phyloP scores from a whole-genome alignment of 2,888 invertebrate species.

The Diadegma fenestrale region DNA sequence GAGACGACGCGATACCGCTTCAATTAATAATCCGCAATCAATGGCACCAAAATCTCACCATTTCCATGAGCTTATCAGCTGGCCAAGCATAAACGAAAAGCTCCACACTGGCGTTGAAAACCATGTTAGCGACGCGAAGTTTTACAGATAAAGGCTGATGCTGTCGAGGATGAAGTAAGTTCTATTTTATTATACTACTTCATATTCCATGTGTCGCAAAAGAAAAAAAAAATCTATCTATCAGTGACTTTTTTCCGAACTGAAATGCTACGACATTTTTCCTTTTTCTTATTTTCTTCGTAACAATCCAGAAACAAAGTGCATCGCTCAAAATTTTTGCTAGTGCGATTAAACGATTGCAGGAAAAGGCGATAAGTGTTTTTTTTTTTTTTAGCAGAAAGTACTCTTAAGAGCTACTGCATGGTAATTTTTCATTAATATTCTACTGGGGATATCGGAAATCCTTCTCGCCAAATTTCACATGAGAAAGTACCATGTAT shows the following conservation, averaged over 20 bases:
- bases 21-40: not conserved
- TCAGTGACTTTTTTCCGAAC: not conserved
- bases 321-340: too few species aligned
- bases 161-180: slow-evolving; percentile 61
- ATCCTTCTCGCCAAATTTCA: too few species aligned
- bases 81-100: slow-evolving; percentile 77
- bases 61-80: slow-evolving; percentile 75
- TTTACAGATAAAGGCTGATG: slow-evolving; percentile 71
- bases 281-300: too few species aligned
- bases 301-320: too few species aligned
- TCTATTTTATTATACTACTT: not conserved
- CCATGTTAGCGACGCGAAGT: slow-evolving; percentile 68
- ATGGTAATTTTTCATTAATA: too few species aligned
- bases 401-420: too few species aligned
- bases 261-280: too few species aligned
- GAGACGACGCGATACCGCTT: not conserved
- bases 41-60: slow-evolving; percentile 65
- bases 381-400: too few species aligned
- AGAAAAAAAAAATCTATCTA: not conserved
- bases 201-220: not conserved
- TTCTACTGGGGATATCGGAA: too few species aligned
- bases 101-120: slow-evolving; percentile 73
- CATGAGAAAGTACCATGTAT: too few species aligned
- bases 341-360: too few species aligned
- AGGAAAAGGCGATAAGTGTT: too few species aligned